These are phyloP conservation scores for Xanthostigma xanthostigma DNA, from an alignment of 2,888 invertebrate genomes.

Conservation along the genomic window DNA sequence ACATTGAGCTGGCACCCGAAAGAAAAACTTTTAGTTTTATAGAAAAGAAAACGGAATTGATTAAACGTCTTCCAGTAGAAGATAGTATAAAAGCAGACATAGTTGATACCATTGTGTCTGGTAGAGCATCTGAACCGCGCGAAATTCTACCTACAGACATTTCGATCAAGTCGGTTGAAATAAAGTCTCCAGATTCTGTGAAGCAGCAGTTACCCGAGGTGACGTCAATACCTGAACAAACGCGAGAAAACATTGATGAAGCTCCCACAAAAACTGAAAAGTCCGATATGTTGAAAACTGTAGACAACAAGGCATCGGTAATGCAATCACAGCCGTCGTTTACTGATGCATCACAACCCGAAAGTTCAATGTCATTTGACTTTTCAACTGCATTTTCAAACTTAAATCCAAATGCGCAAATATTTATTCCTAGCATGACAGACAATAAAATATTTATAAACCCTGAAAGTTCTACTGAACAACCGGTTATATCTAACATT, in stretches of 20 bases:
- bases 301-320: background rate
- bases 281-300: background rate
- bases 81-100: too few relatives aligned
- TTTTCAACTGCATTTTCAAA: constrained; percentile 14
- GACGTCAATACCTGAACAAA: background rate
- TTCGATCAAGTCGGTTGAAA: too few relatives aligned
- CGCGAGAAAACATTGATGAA: background rate
- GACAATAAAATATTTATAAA: background rate
- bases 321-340: too few relatives aligned
- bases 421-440: constrained; percentile 23
- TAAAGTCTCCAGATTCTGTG: too few relatives aligned
- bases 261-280: background rate
- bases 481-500: background rate
- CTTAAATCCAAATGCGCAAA: constrained; percentile 26
- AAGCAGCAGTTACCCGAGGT: too few relatives aligned
- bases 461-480: background rate
- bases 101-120: too few relatives aligned
- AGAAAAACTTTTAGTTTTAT: too few relatives aligned
- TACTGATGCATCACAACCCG: constrained; percentile 3
- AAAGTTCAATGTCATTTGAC: constrained; percentile 12
- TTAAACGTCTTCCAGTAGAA: too few relatives aligned
- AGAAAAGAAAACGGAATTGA: too few relatives aligned
- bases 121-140: too few relatives aligned
- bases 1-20: too few relatives aligned
- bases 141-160: too few relatives aligned